These are phyloP conservation scores for Ceyx margarethae DNA, from an alignment of 2,113 vertebrate genomes.

Conservation along the genomic window DNA sequence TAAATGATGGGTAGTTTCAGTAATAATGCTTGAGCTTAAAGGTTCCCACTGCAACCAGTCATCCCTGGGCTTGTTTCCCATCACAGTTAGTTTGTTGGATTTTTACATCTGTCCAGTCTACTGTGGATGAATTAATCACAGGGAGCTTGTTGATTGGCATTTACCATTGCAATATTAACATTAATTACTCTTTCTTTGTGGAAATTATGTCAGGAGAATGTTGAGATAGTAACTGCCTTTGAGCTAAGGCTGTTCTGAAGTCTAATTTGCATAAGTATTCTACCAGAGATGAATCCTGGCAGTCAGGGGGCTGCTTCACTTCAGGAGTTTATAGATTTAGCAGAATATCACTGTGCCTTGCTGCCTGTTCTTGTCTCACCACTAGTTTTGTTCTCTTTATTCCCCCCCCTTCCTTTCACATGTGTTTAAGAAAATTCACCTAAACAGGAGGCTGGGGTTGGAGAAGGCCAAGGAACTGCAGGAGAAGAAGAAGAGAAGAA, in stretches of 20 bases:
- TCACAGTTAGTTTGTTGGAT: background rate
- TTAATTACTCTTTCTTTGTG: background rate
- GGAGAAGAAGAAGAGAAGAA: conserved; percentile 97
- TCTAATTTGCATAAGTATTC: background rate
- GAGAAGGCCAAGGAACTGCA: conserved; percentile 79
- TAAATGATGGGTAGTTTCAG: background rate
- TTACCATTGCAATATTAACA: background rate
- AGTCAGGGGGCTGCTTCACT: background rate
- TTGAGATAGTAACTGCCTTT: background rate
- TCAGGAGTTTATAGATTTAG: background rate
- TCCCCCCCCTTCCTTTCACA: background rate
- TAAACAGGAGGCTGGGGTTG: conserved; percentile 84
- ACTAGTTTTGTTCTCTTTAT: background rate
- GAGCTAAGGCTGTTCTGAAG: background rate
- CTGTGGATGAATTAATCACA: background rate
- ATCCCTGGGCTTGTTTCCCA: background rate
- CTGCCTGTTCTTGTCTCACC: background rate
- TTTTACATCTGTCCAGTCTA: background rate
- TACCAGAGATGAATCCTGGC: background rate
- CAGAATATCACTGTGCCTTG: background rate
- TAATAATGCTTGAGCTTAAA: background rate
- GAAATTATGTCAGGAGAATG: background rate
- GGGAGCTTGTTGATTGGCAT: background rate
- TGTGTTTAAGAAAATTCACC: conserved; percentile 81
- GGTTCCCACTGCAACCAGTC: background rate